A percentile compares a stretch with the other conserved stretches of the same genome.
Evolutionary conservation across 2,797 vertebrate genomes (phyloP).

Genomic region (Peromyscus eremicus): DNA sequence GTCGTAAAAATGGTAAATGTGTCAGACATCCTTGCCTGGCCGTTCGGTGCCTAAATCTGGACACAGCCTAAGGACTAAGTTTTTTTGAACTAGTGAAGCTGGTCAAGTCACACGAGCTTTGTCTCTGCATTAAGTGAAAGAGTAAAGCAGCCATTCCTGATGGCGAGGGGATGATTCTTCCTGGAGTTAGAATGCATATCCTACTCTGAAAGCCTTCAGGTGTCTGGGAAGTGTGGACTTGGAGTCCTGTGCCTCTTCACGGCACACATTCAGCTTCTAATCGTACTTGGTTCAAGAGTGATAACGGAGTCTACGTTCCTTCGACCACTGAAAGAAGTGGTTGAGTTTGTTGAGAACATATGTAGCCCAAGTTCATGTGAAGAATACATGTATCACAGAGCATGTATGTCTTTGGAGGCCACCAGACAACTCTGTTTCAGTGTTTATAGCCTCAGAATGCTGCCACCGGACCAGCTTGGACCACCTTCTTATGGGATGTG

Average conservation of each 20-base stretch:
- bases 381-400: background rate
- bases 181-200: background rate
- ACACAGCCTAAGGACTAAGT: background rate
- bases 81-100: background rate
- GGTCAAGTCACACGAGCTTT: background rate
- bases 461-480: background rate
- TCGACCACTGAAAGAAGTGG: conserved; percentile 65
- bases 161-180: background rate
- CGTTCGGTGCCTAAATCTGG: background rate
- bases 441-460: conserved; percentile 55
- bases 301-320: conserved; percentile 19
- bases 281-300: conserved; percentile 52
- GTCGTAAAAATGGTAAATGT: conserved; percentile 36
- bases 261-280: background rate
- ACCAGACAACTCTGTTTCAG: conserved; percentile 2
- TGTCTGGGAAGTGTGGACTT: background rate
- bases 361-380: conserved; percentile 48
- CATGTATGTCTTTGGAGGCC: background rate
- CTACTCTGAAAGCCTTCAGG: background rate
- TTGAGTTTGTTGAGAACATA: conserved; percentile 65
- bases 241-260: background rate
- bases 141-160: background rate
- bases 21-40: background rate
- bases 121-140: background rate
- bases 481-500: conserved; percentile 47